A percentile compares a stretch with the other conserved stretches of the same genome.
phyloP scores from a whole-genome alignment of 1,140 invertebrate species.

The Drosophila gunungcola region DNA sequence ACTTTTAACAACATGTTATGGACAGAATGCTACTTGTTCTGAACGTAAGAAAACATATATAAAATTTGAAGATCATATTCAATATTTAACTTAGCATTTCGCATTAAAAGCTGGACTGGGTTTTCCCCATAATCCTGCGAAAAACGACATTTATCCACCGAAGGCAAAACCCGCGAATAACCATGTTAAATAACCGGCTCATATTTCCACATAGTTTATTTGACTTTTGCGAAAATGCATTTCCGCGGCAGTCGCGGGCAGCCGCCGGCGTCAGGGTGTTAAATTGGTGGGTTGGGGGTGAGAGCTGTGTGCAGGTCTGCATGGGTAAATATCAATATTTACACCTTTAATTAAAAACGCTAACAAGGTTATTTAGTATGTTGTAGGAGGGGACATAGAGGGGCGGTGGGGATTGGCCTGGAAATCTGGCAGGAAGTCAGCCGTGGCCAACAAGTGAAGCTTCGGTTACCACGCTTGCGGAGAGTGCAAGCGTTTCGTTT shows the following conservation, averaged over 20 bases:
- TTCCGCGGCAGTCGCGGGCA: slow-evolving; percentile 54
- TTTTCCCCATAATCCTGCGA: slow-evolving; percentile 8
- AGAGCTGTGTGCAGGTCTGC: slow-evolving; percentile 34
- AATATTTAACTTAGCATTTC: not conserved
- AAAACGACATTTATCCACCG: slow-evolving; percentile 27
- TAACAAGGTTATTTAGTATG: slow-evolving; percentile 83
- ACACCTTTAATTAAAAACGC: slow-evolving; percentile 84
- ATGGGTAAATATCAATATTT: slow-evolving; percentile 83
- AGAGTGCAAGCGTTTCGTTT: no score
- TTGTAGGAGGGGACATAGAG: slow-evolving; percentile 9
- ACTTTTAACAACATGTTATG: no score
- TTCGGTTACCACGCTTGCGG: slow-evolving; percentile 11
- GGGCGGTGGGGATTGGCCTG: slow-evolving; percentile 13
- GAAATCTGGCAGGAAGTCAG: slow-evolving; percentile 70
- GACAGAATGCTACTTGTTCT: no score
- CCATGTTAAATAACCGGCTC: slow-evolving; percentile 58
- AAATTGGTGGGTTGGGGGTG: not conserved
- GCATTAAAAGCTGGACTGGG: not conserved
- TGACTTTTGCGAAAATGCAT: slow-evolving; percentile 75
- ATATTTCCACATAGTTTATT: slow-evolving; percentile 78
- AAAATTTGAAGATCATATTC: no score
- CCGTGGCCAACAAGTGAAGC: slow-evolving; percentile 43
- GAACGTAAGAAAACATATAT: no score
- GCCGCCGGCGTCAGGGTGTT: slow-evolving; percentile 21
- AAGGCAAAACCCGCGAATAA: slow-evolving; percentile 26